Evolutionary conservation across 1,140 invertebrate genomes (phyloP).

Genomic region (Hormaphis cornu): DNA sequence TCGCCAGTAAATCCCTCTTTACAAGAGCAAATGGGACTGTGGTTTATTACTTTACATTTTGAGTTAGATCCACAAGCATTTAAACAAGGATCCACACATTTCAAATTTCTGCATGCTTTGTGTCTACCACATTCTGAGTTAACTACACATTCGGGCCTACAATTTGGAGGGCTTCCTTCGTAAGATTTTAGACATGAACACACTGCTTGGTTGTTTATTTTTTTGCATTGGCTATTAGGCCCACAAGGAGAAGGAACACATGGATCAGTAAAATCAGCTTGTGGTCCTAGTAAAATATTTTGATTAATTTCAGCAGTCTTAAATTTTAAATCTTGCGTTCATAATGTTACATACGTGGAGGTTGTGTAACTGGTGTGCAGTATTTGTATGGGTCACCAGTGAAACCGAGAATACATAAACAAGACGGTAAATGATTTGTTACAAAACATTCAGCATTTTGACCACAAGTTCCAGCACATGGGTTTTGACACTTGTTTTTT

Average conservation of each 20-base stretch:
- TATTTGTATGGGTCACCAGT: constrained; percentile 50
- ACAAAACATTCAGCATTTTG: constrained; percentile 48
- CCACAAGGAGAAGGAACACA: constrained; percentile 50
- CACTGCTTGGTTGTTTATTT: constrained; percentile 50
- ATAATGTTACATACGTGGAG: constrained; percentile 36
- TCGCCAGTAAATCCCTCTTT: constrained; percentile 43
- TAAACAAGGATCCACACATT: constrained; percentile 64
- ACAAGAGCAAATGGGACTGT: constrained; percentile 43
- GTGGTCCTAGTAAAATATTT: constrained; percentile 39
- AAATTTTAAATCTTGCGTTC: neutral
- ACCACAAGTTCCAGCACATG: constrained; percentile 51
- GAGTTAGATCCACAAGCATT: constrained; percentile 42
- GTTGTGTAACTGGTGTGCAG: constrained; percentile 43
- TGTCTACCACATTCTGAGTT: constrained; percentile 60
- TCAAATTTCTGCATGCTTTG: constrained; percentile 56
- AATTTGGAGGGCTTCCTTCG: constrained; percentile 60
- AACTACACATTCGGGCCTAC: constrained; percentile 61
- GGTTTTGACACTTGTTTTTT: constrained; percentile 57
- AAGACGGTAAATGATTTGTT: constrained; percentile 48
- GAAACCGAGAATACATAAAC: constrained; percentile 46
- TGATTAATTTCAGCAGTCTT: neutral
- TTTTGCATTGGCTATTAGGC: constrained; percentile 51
- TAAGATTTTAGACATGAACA: constrained; percentile 59
- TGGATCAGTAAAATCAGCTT: constrained; percentile 35
- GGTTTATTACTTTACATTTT: constrained; percentile 41